Percentiles rank a stretch among this genome's conserved stretches.
phyloP scores from a whole-genome alignment of 2,888 invertebrate genomes.

The Polia nebulosa region DNA sequence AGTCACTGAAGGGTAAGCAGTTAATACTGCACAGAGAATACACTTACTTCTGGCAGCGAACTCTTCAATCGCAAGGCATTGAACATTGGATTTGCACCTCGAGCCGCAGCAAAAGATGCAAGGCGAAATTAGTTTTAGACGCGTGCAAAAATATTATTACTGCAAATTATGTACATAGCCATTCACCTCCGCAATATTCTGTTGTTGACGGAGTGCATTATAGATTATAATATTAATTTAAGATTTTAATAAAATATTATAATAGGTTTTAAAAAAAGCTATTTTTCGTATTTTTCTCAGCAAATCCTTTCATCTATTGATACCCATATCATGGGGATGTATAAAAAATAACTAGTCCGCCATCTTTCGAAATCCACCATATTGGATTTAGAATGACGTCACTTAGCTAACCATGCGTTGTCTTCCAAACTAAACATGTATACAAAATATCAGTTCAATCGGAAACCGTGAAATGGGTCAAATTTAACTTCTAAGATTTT shows the following conservation, averaged over 20 bases:
- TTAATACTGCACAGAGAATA: conserved; percentile 32
- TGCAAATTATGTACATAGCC: conserved; percentile 26
- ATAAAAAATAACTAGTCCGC: no score
- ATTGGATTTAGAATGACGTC: no score
- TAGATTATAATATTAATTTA: conserved; percentile 5
- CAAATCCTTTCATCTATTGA: no score
- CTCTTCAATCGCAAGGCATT: neutral
- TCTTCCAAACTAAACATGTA: no score
- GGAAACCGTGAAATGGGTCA: no score
- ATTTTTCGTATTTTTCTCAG: no score
- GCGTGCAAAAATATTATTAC: neutral
- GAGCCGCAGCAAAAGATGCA: conserved; percentile 34
- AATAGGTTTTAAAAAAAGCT: neutral
- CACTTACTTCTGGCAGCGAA: conserved; percentile 21
- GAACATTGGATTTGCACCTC: conserved; percentile 38
- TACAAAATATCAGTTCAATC: no score
- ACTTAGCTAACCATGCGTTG: no score
- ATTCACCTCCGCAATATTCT: conserved; percentile 22
- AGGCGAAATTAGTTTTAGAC: conserved; percentile 29
- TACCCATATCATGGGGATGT: no score
- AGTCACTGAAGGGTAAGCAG: conserved; percentile 24
- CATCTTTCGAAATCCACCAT: no score
- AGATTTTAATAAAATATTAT: neutral
- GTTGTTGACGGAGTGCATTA: conserved; percentile 28
- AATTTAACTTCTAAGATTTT: no score